phyloP scores from a whole-genome alignment of 2,888 invertebrate genomes.

The Ophion ventricosus region DNA sequence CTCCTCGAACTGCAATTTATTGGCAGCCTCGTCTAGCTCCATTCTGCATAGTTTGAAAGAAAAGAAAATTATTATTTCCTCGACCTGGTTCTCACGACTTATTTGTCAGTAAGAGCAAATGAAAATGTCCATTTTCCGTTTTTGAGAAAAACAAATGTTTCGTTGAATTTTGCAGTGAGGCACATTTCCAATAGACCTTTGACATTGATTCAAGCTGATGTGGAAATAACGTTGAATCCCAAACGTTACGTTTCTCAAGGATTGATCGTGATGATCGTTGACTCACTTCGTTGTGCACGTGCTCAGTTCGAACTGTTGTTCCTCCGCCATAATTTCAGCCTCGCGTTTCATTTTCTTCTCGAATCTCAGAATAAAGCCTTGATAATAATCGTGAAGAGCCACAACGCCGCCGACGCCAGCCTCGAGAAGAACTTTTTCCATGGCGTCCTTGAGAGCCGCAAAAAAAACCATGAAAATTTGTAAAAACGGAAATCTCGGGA shows the following conservation, averaged over 20 bases:
- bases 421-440: conserved; percentile 86
- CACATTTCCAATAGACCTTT: too few relatives aligned
- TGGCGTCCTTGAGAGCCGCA: conserved; percentile 83
- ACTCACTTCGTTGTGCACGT: conserved; percentile 75
- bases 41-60: conserved; percentile 70
- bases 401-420: conserved; percentile 86
- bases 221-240: not conserved
- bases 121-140: too few relatives aligned
- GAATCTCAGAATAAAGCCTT: conserved; percentile 80
- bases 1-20: conserved; percentile 79
- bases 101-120: too few relatives aligned
- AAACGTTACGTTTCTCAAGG: not conserved
- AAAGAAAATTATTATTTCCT: not conserved
- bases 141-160: too few relatives aligned
- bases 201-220: too few relatives aligned
- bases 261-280: not conserved
- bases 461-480: not conserved
- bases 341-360: conserved; percentile 77
- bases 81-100: too few relatives aligned
- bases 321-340: conserved; percentile 77
- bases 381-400: conserved; percentile 86
- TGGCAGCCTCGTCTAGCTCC: conserved; percentile 80
- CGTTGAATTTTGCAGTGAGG: too few relatives aligned
- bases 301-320: conserved; percentile 77
- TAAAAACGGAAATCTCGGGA: not conserved